phyloP scores from a whole-genome alignment of 1,140 invertebrate genomes.

The Scaptomyza hsui region DNA sequence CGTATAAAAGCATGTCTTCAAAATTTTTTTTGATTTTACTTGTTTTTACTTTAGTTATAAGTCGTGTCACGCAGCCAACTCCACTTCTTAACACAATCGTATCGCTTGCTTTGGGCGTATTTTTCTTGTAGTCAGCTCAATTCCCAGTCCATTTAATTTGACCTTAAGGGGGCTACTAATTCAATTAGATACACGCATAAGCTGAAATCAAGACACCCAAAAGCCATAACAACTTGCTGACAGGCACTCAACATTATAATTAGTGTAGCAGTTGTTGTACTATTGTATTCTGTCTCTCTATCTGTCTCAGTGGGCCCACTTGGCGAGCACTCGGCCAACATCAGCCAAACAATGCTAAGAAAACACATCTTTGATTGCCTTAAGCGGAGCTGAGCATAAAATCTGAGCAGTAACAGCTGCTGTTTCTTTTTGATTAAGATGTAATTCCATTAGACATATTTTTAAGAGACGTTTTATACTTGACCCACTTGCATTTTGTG shows the following conservation, averaged over 20 bases:
- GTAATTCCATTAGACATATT: constrained; percentile 26
- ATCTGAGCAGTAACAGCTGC: constrained; percentile 1
- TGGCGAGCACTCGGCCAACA: background rate
- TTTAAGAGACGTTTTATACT: constrained; percentile 13
- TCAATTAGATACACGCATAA: constrained; percentile 68
- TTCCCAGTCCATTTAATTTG: constrained; percentile 59
- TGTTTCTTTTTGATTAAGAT: background rate
- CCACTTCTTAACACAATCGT: background rate
- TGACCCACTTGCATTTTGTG: constrained; percentile 24
- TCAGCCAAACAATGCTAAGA: constrained; percentile 1
- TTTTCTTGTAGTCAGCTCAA: background rate
- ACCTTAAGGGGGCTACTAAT: constrained; percentile 59
- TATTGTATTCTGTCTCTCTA: constrained; percentile 21
- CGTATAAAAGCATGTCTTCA: too few relatives aligned
- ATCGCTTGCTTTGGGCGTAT: background rate
- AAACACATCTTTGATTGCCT: constrained; percentile 10
- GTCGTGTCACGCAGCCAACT: background rate
- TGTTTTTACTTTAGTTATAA: too few relatives aligned
- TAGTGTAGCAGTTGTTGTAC: constrained; percentile 44
- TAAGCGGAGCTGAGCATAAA: background rate
- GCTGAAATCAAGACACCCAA: constrained; percentile 13
- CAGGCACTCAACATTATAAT: constrained; percentile 56
- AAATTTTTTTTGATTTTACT: too few relatives aligned
- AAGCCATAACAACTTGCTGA: constrained; percentile 20
- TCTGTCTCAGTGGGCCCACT: constrained; percentile 18